Evolutionary conservation across 2,797 vertebrate genomes (phyloP).

Genomic region (Rhinatrema bivittatum): DNA sequence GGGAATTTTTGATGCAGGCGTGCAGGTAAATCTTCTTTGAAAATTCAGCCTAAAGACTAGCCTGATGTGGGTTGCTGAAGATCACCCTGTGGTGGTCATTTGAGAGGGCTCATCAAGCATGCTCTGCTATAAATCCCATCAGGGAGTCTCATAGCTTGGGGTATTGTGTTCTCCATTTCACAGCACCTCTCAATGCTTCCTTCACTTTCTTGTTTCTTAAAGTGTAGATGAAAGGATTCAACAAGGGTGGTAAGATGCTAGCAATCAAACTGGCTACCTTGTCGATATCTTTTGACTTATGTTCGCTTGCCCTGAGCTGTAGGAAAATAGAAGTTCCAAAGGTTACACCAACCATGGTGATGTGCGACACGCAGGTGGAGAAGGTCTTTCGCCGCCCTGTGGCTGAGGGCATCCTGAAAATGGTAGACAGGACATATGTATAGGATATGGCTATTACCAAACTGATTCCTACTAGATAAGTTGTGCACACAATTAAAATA

Average conservation of each 20-base stretch:
- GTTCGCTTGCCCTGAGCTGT: conserved; percentile 27
- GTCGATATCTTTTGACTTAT: conserved; percentile 12
- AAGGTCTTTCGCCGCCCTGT: conserved; percentile 33
- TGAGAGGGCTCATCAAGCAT: not conserved
- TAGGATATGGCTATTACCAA: conserved; percentile 24
- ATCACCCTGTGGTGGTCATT: no score
- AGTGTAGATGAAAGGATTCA: conserved; percentile 44
- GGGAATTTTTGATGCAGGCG: no score
- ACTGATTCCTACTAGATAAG: conserved; percentile 27
- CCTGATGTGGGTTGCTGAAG: no score
- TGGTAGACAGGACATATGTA: conserved; percentile 20
- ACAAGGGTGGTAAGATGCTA: conserved; percentile 26
- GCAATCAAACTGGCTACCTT: conserved; percentile 39
- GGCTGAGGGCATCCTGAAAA: conserved; percentile 18
- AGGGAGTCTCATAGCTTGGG: not conserved
- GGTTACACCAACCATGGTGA: conserved; percentile 29
- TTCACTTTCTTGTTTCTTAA: conserved; percentile 42
- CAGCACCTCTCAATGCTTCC: conserved; percentile 12
- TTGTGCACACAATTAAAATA: conserved; percentile 12
- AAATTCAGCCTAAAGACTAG: no score
- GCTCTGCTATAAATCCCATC: not conserved
- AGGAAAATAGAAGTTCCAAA: conserved; percentile 45
- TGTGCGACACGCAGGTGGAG: conserved; percentile 33
- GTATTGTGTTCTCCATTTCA: not conserved
- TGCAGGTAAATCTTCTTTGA: no score